Conservation (phyloP, 2,113 vertebrate species). For the Sceloporus undulatus region DNA sequence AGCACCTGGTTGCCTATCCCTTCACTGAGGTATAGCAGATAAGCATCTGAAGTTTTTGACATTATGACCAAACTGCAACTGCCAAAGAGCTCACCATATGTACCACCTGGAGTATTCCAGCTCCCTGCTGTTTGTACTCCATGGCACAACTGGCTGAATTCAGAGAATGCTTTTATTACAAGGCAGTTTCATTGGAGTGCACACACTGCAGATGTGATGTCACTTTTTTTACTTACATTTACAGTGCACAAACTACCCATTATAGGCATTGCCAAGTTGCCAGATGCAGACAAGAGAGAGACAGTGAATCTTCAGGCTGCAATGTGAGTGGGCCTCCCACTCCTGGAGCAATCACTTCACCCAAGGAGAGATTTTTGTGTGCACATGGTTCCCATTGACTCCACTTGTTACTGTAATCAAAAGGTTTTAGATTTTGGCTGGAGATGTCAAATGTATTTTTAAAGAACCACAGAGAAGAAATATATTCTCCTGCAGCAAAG, state of each 20-base stretch:
- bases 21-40: no score
- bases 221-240: constrained; percentile 67
- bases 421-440: constrained; percentile 62
- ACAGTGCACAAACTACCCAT: constrained; percentile 65
- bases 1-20: no score
- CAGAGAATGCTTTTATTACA: fast-evolving
- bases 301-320: constrained; percentile 30
- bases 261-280: constrained; percentile 60
- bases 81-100: fast-evolving
- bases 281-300: constrained; percentile 64
- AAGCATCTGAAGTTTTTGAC: not conserved
- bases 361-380: constrained; percentile 65
- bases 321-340: constrained; percentile 69
- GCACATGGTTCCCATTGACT: constrained; percentile 61
- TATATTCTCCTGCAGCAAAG: not conserved
- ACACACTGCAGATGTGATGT: constrained; percentile 62
- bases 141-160: not conserved
- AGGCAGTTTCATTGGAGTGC: constrained; percentile 9
- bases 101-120: fast-evolving
- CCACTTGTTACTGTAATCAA: constrained; percentile 55
- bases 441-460: constrained; percentile 59
- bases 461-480: constrained; percentile 34
- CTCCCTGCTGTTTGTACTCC: constrained; percentile 4
- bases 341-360: constrained; percentile 68
- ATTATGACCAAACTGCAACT: fast-evolving